These are phyloP conservation scores for Dolichomitus sp. DNA, from an alignment of 2,888 invertebrate species.

Conservation along the genomic window DNA sequence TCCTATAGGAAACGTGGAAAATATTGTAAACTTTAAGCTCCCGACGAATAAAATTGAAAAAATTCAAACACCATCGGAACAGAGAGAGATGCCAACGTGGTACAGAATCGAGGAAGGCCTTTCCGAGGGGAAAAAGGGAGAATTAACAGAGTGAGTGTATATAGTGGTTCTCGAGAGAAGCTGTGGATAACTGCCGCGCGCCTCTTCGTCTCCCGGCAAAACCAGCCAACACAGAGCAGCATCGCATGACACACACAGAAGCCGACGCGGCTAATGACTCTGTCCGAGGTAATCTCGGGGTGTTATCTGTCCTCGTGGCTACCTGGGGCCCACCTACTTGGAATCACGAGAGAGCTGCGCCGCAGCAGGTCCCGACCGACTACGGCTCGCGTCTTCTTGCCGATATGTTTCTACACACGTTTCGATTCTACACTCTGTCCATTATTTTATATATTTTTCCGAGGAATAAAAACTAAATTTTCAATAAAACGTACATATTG, in stretches of 20 bases:
- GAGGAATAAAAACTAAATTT: neutral
- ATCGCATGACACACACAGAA: constrained; percentile 81
- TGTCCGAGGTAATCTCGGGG: constrained; percentile 85
- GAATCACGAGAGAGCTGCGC: constrained; percentile 80
- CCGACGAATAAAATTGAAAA: no score
- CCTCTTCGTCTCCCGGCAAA: constrained; percentile 33
- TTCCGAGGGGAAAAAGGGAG: constrained; percentile 48
- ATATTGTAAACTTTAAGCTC: no score
- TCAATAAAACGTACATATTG: neutral
- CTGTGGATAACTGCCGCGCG: constrained; percentile 69
- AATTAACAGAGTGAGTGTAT: constrained; percentile 17
- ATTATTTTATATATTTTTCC: neutral
- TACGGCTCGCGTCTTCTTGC: constrained; percentile 1
- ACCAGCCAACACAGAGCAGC: constrained; percentile 18
- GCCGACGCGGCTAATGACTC: constrained; percentile 86
- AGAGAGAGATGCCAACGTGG: constrained; percentile 24
- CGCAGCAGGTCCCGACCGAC: constrained; percentile 25
- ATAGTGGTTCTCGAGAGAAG: constrained; percentile 60
- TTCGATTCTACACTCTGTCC: neutral
- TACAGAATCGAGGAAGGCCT: constrained; percentile 44
- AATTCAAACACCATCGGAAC: constrained; percentile 17
- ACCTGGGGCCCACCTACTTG: constrained; percentile 86
- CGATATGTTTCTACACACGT: constrained; percentile 27
- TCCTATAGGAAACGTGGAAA: no score
- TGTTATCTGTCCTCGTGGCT: constrained; percentile 85